Evolutionary conservation across 2,113 vertebrate genomes (phyloP).

Genomic region (Catharus fuscescens): DNA sequence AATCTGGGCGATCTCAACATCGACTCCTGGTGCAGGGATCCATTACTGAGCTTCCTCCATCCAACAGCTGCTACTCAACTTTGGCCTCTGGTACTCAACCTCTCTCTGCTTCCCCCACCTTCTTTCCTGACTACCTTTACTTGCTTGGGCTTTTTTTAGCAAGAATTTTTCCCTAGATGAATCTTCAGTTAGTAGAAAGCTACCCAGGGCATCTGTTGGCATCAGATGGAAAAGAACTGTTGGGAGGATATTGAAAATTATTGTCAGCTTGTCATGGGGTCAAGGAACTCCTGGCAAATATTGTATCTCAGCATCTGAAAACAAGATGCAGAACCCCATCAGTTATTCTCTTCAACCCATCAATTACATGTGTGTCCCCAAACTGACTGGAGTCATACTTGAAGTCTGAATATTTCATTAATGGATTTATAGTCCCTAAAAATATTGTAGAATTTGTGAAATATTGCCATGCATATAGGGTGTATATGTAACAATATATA

Average conservation of each 20-base stretch:
- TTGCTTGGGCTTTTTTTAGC: neutral
- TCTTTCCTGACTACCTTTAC: neutral
- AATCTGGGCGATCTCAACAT: neutral
- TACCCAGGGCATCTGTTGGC: neutral
- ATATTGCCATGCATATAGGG: neutral
- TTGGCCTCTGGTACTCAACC: neutral
- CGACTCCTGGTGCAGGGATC: rapidly evolving
- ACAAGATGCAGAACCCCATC: neutral
- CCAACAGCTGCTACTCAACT: neutral
- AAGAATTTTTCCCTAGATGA: neutral
- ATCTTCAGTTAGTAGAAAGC: neutral
- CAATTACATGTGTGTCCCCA: neutral
- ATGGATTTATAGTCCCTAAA: neutral
- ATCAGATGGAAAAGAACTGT: neutral
- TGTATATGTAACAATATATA: rapidly evolving
- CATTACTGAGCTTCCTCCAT: neutral
- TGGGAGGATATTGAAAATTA: neutral
- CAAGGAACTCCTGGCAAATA: neutral
- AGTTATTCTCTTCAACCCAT: neutral
- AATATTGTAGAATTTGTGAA: neutral
- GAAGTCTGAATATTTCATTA: neutral
- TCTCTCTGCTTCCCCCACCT: neutral
- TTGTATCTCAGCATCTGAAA: neutral
- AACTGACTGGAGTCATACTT: neutral
- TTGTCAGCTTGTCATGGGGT: neutral